phyloP scores from a whole-genome alignment of 2,113 vertebrate genomes.

The Oceanodroma tethys region DNA sequence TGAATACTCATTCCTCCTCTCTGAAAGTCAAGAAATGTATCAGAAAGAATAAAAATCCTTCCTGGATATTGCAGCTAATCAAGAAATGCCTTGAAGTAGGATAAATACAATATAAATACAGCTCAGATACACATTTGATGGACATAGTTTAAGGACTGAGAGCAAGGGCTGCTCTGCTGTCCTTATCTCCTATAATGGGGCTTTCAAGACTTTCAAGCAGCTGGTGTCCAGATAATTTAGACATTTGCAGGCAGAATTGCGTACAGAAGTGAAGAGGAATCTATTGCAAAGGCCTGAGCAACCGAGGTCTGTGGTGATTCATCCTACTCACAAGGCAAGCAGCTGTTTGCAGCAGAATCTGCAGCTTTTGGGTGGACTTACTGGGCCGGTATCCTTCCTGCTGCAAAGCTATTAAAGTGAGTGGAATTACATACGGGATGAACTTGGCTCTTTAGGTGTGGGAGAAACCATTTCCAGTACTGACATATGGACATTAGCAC shows the following conservation, averaged over 20 bases:
- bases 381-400: background rate
- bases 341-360: slow-evolving; percentile 29
- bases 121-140: background rate
- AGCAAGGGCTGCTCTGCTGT: background rate
- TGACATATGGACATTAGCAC: slow-evolving; percentile 59
- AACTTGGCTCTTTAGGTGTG: slow-evolving; percentile 53
- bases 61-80: background rate
- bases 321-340: background rate
- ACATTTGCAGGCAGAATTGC: background rate
- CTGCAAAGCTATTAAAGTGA: background rate
- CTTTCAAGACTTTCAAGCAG: slow-evolving; percentile 3
- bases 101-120: background rate
- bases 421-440: slow-evolving; percentile 12
- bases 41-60: background rate
- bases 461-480: slow-evolving; percentile 49
- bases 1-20: background rate
- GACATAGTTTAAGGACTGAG: background rate
- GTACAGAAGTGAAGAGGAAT: background rate
- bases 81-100: background rate
- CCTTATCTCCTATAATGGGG: background rate
- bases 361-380: background rate
- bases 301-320: background rate
- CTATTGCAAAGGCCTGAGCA: background rate
- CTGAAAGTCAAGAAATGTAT: background rate
- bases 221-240: slow-evolving; percentile 41